Evolutionary conservation across 2,888 invertebrate genomes (phyloP), one percentile per base, ranked within the genome.

Genomic region (Trachelus tabidus): DNA sequence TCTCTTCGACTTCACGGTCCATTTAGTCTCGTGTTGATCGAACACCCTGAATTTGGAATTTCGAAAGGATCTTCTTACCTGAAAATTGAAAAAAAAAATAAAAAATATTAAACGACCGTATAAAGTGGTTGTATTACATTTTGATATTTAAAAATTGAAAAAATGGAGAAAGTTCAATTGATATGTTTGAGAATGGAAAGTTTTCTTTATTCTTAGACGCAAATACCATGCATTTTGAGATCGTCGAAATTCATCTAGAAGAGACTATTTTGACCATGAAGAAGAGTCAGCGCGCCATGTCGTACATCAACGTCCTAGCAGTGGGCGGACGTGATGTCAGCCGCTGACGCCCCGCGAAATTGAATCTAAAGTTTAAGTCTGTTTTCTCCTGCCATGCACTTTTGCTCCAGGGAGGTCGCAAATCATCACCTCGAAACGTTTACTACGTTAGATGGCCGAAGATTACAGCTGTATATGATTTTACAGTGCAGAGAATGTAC

Each of bases 301-400:
- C 87, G 88, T 87, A 87, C 86, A 89, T 88, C 87, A 89, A 87
- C 83, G 84, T 88, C 82, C 82, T 78, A 78, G 83, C 83, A 85
- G 91, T 91, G 91, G 91, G 91, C 91, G 91, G 91, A 91, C 91
- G 87, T 85, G 85, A 89, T 88, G 89, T 91, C 91, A 90, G 89
- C 80, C 85, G 83, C 88, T 89, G 90, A 90, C 90, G 91, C 89
- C 90, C 89, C 87, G 88, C 89, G 88, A 91, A 91, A 91, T 91
- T 91, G 90, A 91, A 91, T 91, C 90, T 87, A 91, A 91, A 90
- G 89, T 87, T 89, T 86, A 83, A 86, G 87, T 85, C 85, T 83
- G 79, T 84, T 82, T 83, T 82, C 85, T 84, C 81, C 81, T 82
- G 79, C 81, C 79, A 80, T 75, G 69, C 68, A 68, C 80, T 76